Conservation (phyloP, 2,888 invertebrate species). For the Lepidochitona cinerea region DNA sequence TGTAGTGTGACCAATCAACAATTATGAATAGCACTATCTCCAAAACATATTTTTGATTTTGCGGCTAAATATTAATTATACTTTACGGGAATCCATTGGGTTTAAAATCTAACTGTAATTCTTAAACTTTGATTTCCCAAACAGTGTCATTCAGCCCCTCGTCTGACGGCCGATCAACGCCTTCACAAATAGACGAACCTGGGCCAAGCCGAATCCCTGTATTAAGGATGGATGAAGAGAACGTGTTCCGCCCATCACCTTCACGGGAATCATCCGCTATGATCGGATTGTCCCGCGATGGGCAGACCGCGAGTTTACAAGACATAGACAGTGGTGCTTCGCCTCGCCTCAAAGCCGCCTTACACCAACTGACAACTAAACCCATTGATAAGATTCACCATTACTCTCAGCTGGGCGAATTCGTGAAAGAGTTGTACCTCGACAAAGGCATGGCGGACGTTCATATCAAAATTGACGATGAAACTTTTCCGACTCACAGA, state of each 20-base stretch:
- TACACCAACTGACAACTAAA: background rate
- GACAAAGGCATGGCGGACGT: background rate
- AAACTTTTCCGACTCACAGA: background rate
- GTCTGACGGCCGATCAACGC: background rate
- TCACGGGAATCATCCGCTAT: background rate
- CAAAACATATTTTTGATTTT: no score
- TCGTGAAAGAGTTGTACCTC: background rate
- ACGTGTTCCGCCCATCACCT: background rate
- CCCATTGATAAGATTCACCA: slow-evolving; percentile 1
- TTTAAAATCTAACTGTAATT: no score
- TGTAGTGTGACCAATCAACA: no score
- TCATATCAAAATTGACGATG: background rate
- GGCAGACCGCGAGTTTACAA: background rate
- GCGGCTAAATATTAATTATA: no score
- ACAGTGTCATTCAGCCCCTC: background rate
- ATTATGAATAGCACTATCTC: no score
- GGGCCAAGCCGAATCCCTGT: background rate
- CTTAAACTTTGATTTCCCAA: no score
- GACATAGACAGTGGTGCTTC: background rate
- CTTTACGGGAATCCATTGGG: no score
- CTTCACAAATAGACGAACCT: background rate
- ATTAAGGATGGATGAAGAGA: background rate
- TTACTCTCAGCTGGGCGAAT: background rate
- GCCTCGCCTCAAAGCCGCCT: background rate
- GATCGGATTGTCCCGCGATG: background rate